phyloP scores from a whole-genome alignment of 2,888 invertebrate species.

The Zootermopsis nevadensis region DNA sequence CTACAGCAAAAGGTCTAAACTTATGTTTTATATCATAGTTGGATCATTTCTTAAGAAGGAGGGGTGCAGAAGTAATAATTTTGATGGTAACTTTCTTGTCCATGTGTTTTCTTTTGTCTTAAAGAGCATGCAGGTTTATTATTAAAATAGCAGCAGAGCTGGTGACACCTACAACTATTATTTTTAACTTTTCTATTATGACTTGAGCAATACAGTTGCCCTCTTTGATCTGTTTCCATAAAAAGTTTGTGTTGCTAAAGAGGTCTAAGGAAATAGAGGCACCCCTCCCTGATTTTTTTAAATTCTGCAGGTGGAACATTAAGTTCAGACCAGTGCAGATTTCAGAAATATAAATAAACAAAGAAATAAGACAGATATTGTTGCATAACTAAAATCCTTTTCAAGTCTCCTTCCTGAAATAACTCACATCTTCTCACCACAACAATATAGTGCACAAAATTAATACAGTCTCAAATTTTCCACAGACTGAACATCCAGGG shows the following conservation, averaged over 20 bases:
- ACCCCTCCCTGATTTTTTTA: not conserved
- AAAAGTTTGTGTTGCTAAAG: too few relatives aligned
- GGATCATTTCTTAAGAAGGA: not conserved
- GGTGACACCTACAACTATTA: not conserved
- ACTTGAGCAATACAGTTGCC: not conserved
- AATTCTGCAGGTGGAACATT: slow-evolving; percentile 6
- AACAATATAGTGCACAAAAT: too few relatives aligned
- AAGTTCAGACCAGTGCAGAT: slow-evolving; percentile 6
- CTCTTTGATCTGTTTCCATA: not conserved
- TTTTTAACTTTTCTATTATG: slow-evolving; percentile 4
- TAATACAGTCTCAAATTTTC: too few relatives aligned
- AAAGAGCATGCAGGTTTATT: not conserved
- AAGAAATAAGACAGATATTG: not conserved
- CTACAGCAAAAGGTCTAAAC: slow-evolving; percentile 33
- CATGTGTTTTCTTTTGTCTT: not conserved
- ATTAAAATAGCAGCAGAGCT: not conserved
- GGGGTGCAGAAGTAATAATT: not conserved
- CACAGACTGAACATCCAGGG: too few relatives aligned
- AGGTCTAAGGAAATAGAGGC: not conserved
- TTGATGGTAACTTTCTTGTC: not conserved
- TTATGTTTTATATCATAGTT: slow-evolving; percentile 2
- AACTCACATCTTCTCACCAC: too few relatives aligned
- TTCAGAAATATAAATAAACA: not conserved
- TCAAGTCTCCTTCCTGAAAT: too few relatives aligned
- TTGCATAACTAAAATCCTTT: too few relatives aligned